Percentiles rank a stretch among this genome's conserved stretches.
Evolutionary conservation across 2,113 vertebrate genomes (phyloP).

Genomic region (Bolborhynchus lineola): DNA sequence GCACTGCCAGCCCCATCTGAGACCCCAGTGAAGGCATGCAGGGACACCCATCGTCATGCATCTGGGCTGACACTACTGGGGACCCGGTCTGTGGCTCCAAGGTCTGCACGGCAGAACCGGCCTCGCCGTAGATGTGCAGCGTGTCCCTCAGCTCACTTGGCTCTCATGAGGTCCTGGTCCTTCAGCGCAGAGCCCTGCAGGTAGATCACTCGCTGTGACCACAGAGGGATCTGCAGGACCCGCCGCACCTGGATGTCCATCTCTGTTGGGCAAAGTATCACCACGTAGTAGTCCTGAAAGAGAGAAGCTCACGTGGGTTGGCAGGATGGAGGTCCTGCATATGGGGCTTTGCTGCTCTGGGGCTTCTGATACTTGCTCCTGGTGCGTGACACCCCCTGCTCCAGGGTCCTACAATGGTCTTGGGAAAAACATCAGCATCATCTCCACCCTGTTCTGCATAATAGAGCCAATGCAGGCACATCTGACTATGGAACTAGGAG

Average conservation of each 20-base stretch:
- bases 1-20: not conserved
- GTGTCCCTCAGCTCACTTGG: conserved; percentile 82
- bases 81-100: not conserved
- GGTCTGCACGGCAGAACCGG: rapidly evolving
- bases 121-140: rapidly evolving
- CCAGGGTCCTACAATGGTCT: not conserved
- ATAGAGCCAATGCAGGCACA: not conserved
- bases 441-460: not conserved
- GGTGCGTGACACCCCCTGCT: not conserved
- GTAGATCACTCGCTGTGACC: conserved; percentile 96
- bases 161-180: conserved; percentile 95
- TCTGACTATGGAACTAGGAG: not conserved
- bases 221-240: conserved; percentile 95
- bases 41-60: rapidly evolving
- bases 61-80: not conserved
- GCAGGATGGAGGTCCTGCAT: rapidly evolving
- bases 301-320: not conserved
- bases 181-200: conserved; percentile 95
- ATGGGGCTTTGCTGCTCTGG: not conserved
- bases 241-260: conserved; percentile 94
- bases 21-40: not conserved
- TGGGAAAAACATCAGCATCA: not conserved
- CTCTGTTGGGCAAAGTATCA: conserved; percentile 93
- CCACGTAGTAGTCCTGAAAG: conserved; percentile 93
- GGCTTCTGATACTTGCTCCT: not conserved